Base-by-base conservation (phyloP, 30 jellyfish, hydroid and myxozoan genomes). In the Mastigias papua region DNA sequence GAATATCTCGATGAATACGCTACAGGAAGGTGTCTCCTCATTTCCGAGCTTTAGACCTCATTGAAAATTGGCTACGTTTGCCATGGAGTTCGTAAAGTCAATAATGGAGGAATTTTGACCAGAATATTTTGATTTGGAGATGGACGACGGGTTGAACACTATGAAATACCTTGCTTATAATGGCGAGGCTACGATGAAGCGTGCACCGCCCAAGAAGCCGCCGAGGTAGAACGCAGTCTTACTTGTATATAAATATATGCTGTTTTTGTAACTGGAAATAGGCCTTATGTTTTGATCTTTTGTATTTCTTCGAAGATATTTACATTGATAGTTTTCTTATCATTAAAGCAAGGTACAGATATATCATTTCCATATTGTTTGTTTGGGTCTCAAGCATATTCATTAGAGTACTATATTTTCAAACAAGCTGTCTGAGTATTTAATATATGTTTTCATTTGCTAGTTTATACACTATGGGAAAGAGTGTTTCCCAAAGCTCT, bases 171-270 rank as follows among this genome's bases (percentile, higher is more conserved):
- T 54, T 10, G 7, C 67, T 2, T 54, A 3, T 19, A 54, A 54
- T 54, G 67, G 67, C 23, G 67, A 54, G 67, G n/a, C n/a, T n/a
- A 81, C 68, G 70, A 50, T 82, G 78, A 83, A 86, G 57, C 82
- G 88, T 29, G 67, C 84, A 22, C 94, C 94, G 73, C 94, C 94
- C 78, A 86, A 65, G 58, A 86, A 86, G 22, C 94, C 94, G 20
- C 94, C 94, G 26, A 65, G 94, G 94, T 86, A 86, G 20, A 26
- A 1, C 35, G 3, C 21, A 2, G 42, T 25, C 5, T 27, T 63
- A 5, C 3, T 17, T 23, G 27, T 23, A 57, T 19, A 6, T 17
- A 57, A n/a, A n/a, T n/a, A n/a, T n/a, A n/a, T n/a, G n/a, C n/a
- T n/a, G n/a, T n/a, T n/a, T n/a, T n/a, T n/a, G n/a, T n/a, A n/a